These are phyloP conservation scores for Chrysochloris asiatica DNA, from an alignment of 2,113 vertebrate genomes.

Conservation along the genomic window DNA sequence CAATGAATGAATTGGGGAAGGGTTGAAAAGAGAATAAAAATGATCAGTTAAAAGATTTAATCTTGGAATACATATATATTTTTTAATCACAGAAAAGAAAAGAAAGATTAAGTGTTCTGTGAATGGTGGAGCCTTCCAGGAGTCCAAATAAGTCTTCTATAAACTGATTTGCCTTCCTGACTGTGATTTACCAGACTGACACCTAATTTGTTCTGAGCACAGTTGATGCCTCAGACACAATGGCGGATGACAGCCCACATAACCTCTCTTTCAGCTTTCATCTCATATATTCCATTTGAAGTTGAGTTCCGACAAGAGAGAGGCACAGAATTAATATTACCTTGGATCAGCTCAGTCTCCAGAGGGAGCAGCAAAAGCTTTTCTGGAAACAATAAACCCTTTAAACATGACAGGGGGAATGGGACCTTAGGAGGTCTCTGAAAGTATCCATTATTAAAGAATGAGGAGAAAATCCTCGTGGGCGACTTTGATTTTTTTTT, in stretches of 20 bases:
- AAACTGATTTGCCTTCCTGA: slow-evolving; percentile 87
- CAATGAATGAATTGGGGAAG: not conserved
- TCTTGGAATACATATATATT: no score
- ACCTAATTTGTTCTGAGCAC: slow-evolving; percentile 88
- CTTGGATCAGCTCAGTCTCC: slow-evolving; percentile 86
- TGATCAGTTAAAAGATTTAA: slow-evolving; percentile 49
- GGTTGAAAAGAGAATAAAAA: slow-evolving; percentile 70
- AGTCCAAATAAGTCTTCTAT: slow-evolving; percentile 86
- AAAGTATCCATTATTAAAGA: slow-evolving; percentile 86
- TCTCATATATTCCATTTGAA: slow-evolving; percentile 88
- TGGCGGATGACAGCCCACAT: slow-evolving; percentile 87
- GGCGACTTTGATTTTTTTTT: slow-evolving; percentile 80
- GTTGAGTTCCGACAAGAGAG: slow-evolving; percentile 85
- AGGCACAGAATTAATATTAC: slow-evolving; percentile 87
- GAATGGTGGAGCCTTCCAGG: slow-evolving; percentile 81
- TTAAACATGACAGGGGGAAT: slow-evolving; percentile 87
- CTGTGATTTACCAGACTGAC: slow-evolving; percentile 86
- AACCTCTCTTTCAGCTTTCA: slow-evolving; percentile 88
- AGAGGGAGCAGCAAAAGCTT: slow-evolving; percentile 85
- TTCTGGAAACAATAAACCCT: slow-evolving; percentile 89
- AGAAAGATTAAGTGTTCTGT: slow-evolving; percentile 80
- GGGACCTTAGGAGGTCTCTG: slow-evolving; percentile 84
- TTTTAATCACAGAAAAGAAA: slow-evolving; percentile 77
- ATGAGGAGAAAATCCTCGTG: slow-evolving; percentile 66
- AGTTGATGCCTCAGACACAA: slow-evolving; percentile 85